phyloP scores from a whole-genome alignment of 2,797 vertebrate species.

The Falco novaeseelandiae region DNA sequence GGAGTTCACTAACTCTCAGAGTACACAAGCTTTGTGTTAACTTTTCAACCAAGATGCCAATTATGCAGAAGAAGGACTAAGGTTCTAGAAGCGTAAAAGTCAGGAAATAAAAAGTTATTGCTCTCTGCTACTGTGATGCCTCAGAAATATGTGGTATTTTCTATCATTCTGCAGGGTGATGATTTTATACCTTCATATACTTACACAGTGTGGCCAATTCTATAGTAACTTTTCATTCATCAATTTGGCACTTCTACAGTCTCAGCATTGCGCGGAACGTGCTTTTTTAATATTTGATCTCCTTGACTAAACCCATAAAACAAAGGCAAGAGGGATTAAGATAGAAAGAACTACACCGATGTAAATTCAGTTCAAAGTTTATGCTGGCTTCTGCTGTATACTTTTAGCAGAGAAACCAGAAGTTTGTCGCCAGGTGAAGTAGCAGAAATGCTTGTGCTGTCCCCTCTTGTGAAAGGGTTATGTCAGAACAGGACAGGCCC shows the following conservation, averaged over 20 bases:
- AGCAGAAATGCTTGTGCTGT: background rate
- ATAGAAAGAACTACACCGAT: background rate
- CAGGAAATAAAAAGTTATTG: background rate
- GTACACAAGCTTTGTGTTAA: background rate
- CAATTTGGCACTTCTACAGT: constrained; percentile 28
- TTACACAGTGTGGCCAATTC: background rate
- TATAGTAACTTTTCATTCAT: constrained; percentile 42
- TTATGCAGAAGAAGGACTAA: background rate
- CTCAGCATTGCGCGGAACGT: background rate
- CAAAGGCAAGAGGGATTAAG: constrained; percentile 39
- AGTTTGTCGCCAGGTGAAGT: background rate
- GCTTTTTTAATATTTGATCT: constrained; percentile 43
- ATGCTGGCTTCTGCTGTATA: background rate
- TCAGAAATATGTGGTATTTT: constrained; percentile 6
- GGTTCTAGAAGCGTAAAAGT: background rate
- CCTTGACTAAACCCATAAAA: constrained; percentile 27
- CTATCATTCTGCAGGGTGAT: background rate
- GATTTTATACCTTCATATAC: background rate
- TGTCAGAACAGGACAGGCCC: background rate
- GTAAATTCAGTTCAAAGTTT: constrained; percentile 8
- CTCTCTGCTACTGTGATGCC: background rate
- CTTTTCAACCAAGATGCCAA: background rate
- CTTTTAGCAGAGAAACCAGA: background rate
- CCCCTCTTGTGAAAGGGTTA: background rate
- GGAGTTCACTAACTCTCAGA: background rate